A percentile compares a stretch with the other conserved stretches of the same genome.
phyloP scores from a whole-genome alignment of 1,140 invertebrate genomes.

The Penaeus vannamei region DNA sequence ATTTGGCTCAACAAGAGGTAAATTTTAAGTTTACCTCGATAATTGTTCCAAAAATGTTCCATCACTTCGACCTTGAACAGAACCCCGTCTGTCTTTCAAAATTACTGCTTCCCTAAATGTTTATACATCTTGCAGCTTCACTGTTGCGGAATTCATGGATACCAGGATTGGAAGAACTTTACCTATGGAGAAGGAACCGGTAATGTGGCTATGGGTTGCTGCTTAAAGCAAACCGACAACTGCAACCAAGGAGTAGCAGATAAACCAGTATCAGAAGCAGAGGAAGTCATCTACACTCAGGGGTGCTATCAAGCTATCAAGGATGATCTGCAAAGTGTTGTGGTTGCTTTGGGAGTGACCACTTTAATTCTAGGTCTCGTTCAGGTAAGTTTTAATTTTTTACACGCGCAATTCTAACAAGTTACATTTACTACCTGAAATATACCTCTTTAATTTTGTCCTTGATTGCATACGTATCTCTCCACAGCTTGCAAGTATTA shows the following conservation, averaged over 20 bases:
- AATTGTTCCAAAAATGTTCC: not conserved
- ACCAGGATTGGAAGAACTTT: conserved; percentile 36
- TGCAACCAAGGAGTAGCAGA: not conserved
- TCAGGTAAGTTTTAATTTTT: conserved; percentile 14
- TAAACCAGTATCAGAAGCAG: not conserved
- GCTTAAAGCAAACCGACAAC: conserved; percentile 9
- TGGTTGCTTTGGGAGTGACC: not conserved
- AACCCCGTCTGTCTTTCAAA: no score
- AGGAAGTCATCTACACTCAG: conserved; percentile 1
- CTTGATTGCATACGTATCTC: no score
- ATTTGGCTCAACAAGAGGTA: conserved; percentile 48
- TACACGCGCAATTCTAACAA: no score
- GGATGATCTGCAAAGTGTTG: not conserved
- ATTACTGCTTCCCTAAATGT: no score
- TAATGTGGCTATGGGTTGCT: conserved; percentile 49
- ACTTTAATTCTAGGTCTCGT: conserved; percentile 30
- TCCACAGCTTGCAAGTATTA: no score
- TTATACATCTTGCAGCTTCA: not conserved
- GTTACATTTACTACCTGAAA: no score
- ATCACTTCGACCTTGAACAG: not conserved
- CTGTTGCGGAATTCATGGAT: conserved; percentile 39
- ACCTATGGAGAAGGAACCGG: not conserved
- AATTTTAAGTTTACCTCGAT: not conserved
- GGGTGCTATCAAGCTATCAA: conserved; percentile 44
- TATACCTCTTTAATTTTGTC: no score